phyloP scores from a whole-genome alignment of 2,888 invertebrate genomes.

The Lordiphosa fenestrarum region DNA sequence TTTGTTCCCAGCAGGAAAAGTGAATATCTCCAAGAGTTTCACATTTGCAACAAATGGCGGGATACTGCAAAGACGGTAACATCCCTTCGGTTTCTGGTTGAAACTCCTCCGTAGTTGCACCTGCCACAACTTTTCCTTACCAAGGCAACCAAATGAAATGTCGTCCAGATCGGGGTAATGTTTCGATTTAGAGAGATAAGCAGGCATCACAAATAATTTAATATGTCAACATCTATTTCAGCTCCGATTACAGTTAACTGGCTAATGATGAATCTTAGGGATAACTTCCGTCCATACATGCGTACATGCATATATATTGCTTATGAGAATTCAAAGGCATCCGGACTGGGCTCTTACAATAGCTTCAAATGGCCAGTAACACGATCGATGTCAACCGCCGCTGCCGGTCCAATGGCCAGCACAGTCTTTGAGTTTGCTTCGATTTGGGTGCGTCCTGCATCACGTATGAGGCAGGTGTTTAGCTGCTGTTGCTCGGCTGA shows the following conservation, averaged over 20 bases:
- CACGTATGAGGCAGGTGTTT: slow-evolving; percentile 88
- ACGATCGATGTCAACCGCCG: slow-evolving; percentile 87
- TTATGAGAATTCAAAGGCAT: slow-evolving; percentile 12
- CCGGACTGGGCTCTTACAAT: slow-evolving; percentile 81
- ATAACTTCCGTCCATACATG: slow-evolving; percentile 14
- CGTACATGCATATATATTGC: slow-evolving; percentile 30
- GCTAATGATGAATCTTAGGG: slow-evolving; percentile 38
- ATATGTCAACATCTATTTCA: slow-evolving; percentile 37
- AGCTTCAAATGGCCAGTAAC: slow-evolving; percentile 94
- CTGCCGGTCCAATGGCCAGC: slow-evolving; percentile 95
- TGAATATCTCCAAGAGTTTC: too few relatives aligned
- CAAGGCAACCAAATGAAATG: too few relatives aligned
- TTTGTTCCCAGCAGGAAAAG: too few relatives aligned
- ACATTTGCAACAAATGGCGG: too few relatives aligned
- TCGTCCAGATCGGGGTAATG: too few relatives aligned
- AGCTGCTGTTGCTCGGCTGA: slow-evolving; percentile 87
- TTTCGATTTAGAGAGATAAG: slow-evolving; percentile 27
- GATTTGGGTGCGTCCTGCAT: slow-evolving; percentile 97
- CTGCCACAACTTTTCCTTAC: too few relatives aligned
- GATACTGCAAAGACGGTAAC: too few relatives aligned
- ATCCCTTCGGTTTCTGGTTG: too few relatives aligned
- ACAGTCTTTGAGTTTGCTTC: slow-evolving; percentile 94
- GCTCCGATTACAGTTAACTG: slow-evolving; percentile 49
- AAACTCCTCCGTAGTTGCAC: too few relatives aligned
- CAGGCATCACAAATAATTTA: slow-evolving; percentile 42